Percentiles rank a stretch among this genome's conserved stretches.
Evolutionary conservation across 2,888 invertebrate species (phyloP).

Genomic region (Galerucella calmariensis): DNA sequence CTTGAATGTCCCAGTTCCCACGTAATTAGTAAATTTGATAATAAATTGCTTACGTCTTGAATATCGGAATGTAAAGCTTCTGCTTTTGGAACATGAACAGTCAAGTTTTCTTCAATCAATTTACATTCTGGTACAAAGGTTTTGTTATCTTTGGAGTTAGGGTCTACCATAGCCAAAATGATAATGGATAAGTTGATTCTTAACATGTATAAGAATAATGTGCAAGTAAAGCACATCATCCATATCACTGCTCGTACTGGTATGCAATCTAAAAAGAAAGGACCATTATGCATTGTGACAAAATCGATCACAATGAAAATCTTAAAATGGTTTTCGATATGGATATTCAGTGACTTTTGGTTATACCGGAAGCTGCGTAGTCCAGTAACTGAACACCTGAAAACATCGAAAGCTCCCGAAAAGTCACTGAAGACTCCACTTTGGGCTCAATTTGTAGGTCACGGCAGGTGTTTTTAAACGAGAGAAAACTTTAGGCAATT

Average conservation of each 20-base stretch:
- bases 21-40: not conserved
- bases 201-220: slow-evolving; percentile 79
- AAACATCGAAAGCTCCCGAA: no score
- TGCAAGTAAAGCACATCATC: slow-evolving; percentile 79
- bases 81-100: not conserved
- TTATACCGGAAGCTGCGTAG: no score
- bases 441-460: no score
- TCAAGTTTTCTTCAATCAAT: slow-evolving; percentile 17
- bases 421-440: no score
- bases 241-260: slow-evolving; percentile 70
- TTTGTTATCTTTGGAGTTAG: slow-evolving; percentile 34
- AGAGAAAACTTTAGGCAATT: no score
- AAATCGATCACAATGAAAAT: no score
- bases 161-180: slow-evolving; percentile 77
- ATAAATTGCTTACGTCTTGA: slow-evolving; percentile 45
- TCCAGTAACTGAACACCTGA: no score
- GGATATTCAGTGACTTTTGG: no score
- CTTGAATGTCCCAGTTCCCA: not conserved
- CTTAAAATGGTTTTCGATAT: no score
- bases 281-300: no score
- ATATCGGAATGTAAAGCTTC: slow-evolving; percentile 15
- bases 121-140: slow-evolving; percentile 47
- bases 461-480: no score
- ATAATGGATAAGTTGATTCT: slow-evolving; percentile 82
- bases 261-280: slow-evolving; percentile 52